Percentiles rank a stretch among this genome's conserved stretches.
Conservation (phyloP, 2,888 invertebrate species). For the Argyresthia albistria region DNA sequence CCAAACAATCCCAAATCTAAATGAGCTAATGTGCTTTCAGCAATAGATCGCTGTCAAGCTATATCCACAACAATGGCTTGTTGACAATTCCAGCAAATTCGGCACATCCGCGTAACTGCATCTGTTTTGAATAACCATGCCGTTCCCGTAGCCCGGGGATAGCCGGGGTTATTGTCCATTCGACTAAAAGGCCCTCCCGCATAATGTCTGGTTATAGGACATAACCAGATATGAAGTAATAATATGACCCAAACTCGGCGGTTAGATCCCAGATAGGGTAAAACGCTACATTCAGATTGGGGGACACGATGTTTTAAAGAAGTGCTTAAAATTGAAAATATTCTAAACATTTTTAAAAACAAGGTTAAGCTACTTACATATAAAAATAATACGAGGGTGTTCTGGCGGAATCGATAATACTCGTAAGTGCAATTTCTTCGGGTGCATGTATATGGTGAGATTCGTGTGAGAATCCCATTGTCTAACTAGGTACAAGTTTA, state of each 20-base stretch:
- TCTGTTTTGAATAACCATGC: conserved; percentile 41
- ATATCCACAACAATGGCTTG: background rate
- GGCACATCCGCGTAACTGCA: conserved; percentile 24
- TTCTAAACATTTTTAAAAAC: background rate
- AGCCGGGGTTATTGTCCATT: conserved; percentile 37
- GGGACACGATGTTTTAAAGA: background rate
- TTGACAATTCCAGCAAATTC: conserved; percentile 3
- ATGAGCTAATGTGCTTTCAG: no score
- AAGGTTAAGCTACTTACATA: background rate
- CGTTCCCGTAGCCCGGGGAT: conserved; percentile 24
- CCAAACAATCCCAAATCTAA: no score
- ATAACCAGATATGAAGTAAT: background rate
- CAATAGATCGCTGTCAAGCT: no score
- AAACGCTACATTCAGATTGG: background rate
- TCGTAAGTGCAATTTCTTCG: no score
- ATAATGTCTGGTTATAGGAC: conserved; percentile 17
- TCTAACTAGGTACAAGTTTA: no score
- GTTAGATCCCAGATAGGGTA: background rate
- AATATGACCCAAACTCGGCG: background rate
- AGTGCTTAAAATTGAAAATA: background rate
- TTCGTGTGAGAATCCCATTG: no score
- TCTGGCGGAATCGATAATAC: no score
- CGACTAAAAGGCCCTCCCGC: conserved; percentile 34
- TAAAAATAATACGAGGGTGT: no score
- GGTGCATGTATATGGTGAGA: no score